Base-by-base conservation (phyloP, 2,888 invertebrate species). In the Orthonychiurus folsomi region DNA sequence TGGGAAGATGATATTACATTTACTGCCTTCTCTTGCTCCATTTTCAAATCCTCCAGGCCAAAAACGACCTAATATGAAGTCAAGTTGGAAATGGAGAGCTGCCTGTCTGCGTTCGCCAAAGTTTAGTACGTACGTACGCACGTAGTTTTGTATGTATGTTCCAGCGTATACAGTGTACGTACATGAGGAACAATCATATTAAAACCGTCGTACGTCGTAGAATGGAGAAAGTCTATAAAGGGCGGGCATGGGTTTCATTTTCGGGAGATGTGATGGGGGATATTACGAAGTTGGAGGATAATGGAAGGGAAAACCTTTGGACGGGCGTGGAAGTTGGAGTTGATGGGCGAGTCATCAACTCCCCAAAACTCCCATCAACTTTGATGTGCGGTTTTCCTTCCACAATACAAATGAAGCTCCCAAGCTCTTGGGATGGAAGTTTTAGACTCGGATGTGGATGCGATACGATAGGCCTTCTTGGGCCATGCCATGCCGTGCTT, bases 301-400 rank as follows among this genome's bases (percentile, higher is more conserved):
- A 15, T 9, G 37, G 37, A 37, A 37, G 15, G 37, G 37, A 37
- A 15, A 37, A 37, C n/a, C n/a, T n/a, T n/a, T n/a, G n/a, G n/a
- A n/a, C n/a, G n/a, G n/a, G n/a, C n/a, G n/a, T 9, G 37, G 15
- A 15, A 37, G 37, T 9, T 5, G 15, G 37, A 37, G 37, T 37
- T 37, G 37, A 37, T 37, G 37, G 15, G 9, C 15, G 9, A 15
- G 9, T 15, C 37, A 37, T 37, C 37, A 37, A 37, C 37, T 37
- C 37, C n/a, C n/a, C 37, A 37, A 37, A 37, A 37, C 37, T 37
- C 56, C 27, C 56, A 56, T 56, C 27, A 56, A 56, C 28, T 56
- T 56, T 56, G 56, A 56, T 56, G 28, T 56, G 56, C 56, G 56
- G 56, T 56, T 56, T 56, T 37, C 3, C 25, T 27, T 55, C n/a